A percentile compares a stretch with the other conserved stretches of the same genome.
phyloP scores from a whole-genome alignment of 2,113 vertebrate genomes.

The Pteropus alecto region DNA sequence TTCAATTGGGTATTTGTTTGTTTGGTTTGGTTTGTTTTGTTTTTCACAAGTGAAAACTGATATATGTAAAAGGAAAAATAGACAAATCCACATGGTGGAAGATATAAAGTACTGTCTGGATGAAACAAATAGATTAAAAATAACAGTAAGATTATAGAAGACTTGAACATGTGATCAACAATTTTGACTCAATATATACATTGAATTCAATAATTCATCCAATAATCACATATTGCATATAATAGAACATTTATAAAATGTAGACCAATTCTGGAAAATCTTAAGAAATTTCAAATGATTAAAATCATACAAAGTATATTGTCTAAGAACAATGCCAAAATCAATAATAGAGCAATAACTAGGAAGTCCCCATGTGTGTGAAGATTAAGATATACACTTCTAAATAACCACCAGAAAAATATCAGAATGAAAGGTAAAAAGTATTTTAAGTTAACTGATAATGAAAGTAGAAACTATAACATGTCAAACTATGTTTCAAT shows the following conservation, averaged over 20 bases:
- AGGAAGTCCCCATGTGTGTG: background rate
- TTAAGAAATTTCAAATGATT: background rate
- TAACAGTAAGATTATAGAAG: background rate
- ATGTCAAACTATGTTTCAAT: background rate
- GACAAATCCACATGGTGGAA: background rate
- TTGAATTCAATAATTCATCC: background rate
- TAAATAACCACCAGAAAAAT: background rate
- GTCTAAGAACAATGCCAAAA: background rate
- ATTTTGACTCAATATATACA: background rate
- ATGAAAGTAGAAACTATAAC: background rate
- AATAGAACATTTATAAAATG: background rate
- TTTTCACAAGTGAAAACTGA: background rate
- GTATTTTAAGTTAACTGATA: background rate
- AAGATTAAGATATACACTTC: background rate
- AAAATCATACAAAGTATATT: background rate
- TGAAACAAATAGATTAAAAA: background rate
- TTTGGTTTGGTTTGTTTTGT: too few relatives aligned
- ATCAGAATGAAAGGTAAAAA: background rate
- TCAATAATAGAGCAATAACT: background rate
- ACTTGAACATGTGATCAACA: background rate
- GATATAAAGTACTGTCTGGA: background rate
- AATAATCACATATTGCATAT: background rate
- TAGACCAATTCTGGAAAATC: background rate
- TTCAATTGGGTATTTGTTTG: background rate
- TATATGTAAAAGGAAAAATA: background rate